These are phyloP conservation scores for Micrastur ruficollis DNA, from an alignment of 2,797 vertebrate genomes.

Conservation along the genomic window DNA sequence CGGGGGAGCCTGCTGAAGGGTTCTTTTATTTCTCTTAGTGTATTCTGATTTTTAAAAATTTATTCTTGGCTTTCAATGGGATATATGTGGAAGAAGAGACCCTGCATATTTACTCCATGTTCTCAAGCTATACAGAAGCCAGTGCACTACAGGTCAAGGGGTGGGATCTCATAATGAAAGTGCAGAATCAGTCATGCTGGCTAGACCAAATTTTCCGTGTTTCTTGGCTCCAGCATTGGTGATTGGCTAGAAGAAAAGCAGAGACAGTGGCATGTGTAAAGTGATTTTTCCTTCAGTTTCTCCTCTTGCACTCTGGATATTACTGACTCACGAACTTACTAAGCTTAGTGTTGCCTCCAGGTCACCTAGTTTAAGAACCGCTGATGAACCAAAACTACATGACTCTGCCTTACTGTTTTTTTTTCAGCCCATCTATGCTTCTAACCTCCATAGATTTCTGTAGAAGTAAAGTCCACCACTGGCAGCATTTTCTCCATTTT, in stretches of 20 bases:
- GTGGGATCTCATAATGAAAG: background rate
- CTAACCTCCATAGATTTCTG: background rate
- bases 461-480: background rate
- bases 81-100: background rate
- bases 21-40: background rate
- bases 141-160: background rate
- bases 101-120: background rate
- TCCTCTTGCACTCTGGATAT: background rate
- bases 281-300: background rate
- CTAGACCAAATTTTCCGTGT: background rate
- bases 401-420: background rate
- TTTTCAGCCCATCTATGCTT: background rate
- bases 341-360: background rate
- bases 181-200: background rate
- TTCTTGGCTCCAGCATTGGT: background rate
- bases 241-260: background rate
- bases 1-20: background rate
- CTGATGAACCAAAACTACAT: background rate
- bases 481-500: background rate
- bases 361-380: background rate
- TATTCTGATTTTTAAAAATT: background rate
- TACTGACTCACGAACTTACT: background rate
- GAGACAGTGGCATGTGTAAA: background rate
- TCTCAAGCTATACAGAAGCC: background rate
- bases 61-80: background rate